A percentile compares a stretch with the other conserved stretches of the same genome.
Evolutionary conservation across 2,888 invertebrate genomes (phyloP).

Genomic region (Hyppa rectilinea): DNA sequence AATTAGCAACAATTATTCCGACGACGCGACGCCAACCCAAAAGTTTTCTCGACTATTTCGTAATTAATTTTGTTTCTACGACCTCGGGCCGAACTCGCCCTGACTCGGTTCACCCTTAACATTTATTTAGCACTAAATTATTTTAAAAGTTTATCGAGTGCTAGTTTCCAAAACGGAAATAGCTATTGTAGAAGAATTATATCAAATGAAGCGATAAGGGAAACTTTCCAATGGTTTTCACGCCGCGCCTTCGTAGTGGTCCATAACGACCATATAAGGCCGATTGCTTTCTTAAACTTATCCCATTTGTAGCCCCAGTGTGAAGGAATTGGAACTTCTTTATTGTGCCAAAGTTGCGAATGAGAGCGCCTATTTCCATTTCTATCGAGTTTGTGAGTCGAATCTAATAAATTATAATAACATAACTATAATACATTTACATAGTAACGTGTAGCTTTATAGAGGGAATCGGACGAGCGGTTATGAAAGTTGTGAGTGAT

Average conservation of each 20-base stretch:
- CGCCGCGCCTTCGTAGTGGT: constrained; percentile 85
- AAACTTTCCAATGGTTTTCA: constrained; percentile 87
- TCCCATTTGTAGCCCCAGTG: constrained; percentile 87
- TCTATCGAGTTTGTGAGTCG: constrained; percentile 82
- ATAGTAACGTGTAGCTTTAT: constrained; percentile 47
- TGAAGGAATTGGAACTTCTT: constrained; percentile 87
- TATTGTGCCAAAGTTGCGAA: constrained; percentile 87
- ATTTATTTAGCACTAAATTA: constrained; percentile 73
- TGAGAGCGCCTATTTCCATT: constrained; percentile 86
- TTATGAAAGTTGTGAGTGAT: constrained; percentile 78
- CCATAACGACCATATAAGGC: constrained; percentile 89
- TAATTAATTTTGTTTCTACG: constrained; percentile 87
- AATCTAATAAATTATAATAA: constrained; percentile 81
- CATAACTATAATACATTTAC: constrained; percentile 65
- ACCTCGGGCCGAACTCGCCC: constrained; percentile 74
- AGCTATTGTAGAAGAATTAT: constrained; percentile 79
- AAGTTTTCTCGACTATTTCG: constrained; percentile 85
- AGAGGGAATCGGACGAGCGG: constrained; percentile 68
- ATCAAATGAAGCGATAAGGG: constrained; percentile 84
- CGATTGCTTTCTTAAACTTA: constrained; percentile 90
- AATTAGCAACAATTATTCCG: constrained; percentile 88
- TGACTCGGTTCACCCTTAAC: constrained; percentile 67
- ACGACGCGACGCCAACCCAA: constrained; percentile 82
- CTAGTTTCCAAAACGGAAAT: constrained; percentile 68
- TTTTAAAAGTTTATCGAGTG: constrained; percentile 69